Percentiles rank a stretch among this genome's conserved stretches.
Conservation (phyloP, 2,113 vertebrate species). For the Epinephelus cyanopodus region DNA sequence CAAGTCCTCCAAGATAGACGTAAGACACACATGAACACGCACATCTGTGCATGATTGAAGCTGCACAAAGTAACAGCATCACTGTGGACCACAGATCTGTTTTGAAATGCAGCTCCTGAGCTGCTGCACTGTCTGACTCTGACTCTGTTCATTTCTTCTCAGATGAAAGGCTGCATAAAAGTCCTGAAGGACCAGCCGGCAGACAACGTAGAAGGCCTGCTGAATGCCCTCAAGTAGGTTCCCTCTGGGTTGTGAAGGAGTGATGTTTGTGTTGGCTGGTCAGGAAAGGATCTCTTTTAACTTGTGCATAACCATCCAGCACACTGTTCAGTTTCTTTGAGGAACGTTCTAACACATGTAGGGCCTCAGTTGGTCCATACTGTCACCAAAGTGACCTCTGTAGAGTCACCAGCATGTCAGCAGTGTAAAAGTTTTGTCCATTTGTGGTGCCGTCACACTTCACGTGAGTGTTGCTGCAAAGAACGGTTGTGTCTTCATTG, state of each 20-base stretch:
- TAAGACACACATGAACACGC: constrained; percentile 78
- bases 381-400: background rate
- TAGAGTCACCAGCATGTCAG: background rate
- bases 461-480: background rate
- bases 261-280: background rate
- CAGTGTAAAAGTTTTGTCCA: too few species aligned
- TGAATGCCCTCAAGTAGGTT: constrained; percentile 98
- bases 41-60: background rate
- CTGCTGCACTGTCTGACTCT: too few species aligned
- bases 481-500: too few species aligned
- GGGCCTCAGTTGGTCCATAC: background rate
- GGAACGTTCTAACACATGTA: background rate
- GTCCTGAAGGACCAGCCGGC: constrained; percentile 98
- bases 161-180: constrained; percentile 99
- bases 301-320: too few species aligned
- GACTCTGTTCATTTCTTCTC: constrained; percentile 46
- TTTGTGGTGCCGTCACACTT: background rate
- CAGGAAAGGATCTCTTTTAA: too few species aligned
- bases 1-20: constrained; percentile 98
- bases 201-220: constrained; percentile 96
- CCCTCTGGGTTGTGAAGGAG: background rate
- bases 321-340: too few species aligned
- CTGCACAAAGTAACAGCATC: background rate
- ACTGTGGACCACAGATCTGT: background rate
- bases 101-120: background rate